Conservation (phyloP, 2,113 vertebrate genomes). For the Astatoreochromis straeleni region DNA sequence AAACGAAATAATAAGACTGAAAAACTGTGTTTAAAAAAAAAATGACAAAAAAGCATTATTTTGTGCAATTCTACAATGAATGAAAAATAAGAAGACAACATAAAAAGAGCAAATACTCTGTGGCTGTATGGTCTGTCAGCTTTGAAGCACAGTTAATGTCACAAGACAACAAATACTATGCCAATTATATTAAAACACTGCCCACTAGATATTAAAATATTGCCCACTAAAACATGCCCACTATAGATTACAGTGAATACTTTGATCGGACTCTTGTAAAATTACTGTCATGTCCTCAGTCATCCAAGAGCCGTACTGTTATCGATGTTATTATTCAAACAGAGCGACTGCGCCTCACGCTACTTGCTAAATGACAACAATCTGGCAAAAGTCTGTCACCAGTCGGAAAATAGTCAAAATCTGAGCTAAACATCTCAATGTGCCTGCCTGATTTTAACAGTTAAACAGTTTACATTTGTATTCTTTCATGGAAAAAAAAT, state of each 20-base stretch:
- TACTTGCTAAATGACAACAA: background rate
- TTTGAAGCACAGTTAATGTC: background rate
- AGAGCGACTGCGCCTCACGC: background rate
- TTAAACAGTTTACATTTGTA: slow-evolving; percentile 47
- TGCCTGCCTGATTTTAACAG: background rate
- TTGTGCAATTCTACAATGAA: background rate
- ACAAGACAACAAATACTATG: background rate
- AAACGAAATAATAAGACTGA: background rate
- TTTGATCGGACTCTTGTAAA: background rate
- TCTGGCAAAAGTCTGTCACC: background rate
- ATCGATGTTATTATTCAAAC: background rate
- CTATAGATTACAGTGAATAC: background rate
- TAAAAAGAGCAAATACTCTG: background rate
- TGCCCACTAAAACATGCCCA: background rate
- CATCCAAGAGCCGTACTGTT: background rate
- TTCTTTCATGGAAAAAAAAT: slow-evolving; percentile 43
- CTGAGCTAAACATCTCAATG: background rate
- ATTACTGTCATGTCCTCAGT: background rate
- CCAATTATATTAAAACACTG: background rate
- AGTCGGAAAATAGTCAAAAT: background rate
- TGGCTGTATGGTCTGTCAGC: background rate
- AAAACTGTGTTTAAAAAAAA: background rate
- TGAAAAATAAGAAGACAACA: background rate
- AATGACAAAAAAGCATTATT: background rate
- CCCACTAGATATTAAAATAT: background rate